Evolutionary conservation across 2,113 vertebrate genomes (phyloP), one percentile per base, ranked within the genome.

Genomic region (human): DNA sequence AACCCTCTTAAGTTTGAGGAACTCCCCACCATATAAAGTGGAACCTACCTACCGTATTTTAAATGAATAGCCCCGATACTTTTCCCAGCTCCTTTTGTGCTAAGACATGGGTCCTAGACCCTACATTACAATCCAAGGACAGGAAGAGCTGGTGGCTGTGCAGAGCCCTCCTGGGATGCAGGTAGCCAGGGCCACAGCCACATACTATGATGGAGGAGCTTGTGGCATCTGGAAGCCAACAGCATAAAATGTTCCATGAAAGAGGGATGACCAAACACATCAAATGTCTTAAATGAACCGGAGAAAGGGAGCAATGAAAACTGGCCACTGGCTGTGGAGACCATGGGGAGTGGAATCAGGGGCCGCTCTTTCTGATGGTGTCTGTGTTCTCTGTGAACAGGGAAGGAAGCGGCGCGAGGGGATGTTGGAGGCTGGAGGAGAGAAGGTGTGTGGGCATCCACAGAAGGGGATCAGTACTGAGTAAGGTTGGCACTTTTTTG

Each of bases 371-470:
- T 57, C 45, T 18, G 43, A 40, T 8, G 32, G 18, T 38, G 2
- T 30, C 23, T 14, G 6, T 52, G 55, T 38, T 68, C 23, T 79
- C 22, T 45, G 27, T 2, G 52, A 57, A 6, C 6, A 40, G 16
- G 27, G 48, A 66, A 55, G 70, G 8, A 38, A 64, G 61, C 2
- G 45, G 43, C 20, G 23, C 4, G 16, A 12, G 3, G 6, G 17
- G 38, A 14, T 38, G 38, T 8, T 9, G 30, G 48, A 89, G 45
- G 35, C 5, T 17, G 14, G 27, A 52, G 72, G 27, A 30, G 50
- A 59, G 35, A 52, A 5, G 0, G 23, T 20, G 6, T 1, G 6
- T 9, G 23, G 8, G 8, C 8, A 27, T 4, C 13, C 3, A 14
- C 2, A 22, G 59, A 55, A 50, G 55, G 55, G 35, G 55, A 4